Base-by-base conservation (phyloP, 2,797 vertebrate genomes). In the Oreortyx pictus region DNA sequence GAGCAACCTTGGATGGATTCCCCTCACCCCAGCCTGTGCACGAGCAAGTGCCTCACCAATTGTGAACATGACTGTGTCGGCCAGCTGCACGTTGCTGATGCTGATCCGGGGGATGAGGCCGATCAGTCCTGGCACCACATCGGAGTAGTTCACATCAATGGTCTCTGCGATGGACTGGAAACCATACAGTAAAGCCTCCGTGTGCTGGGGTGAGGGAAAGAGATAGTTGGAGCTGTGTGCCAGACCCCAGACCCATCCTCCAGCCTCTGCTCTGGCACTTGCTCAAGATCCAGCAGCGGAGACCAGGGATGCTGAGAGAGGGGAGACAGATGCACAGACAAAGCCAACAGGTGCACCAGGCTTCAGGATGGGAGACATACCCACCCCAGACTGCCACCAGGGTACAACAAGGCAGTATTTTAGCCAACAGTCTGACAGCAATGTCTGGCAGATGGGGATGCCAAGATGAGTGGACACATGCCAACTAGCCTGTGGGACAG, bases 141-240 rank as follows among this genome's bases (percentile, higher is more conserved):
- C 99, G 0, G 99, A 99, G 96, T 99, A 99, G 96, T 99, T 99
- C 64, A 99, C 99, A 0, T 99, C 99, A 19, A 99, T 99, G 54
- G 99, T 99, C 97, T 99, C 99, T 0, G 99, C 99, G 71, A 99
- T 99, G 96, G 99, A 99, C 96, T 99, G 99, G 98, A 99, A 99
- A 93, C 99, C 99, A 1, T 99, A 99, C 61, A 99, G 98, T 96
- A 99, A 98, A 37, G 99, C 99, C 94, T 99, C 99, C 1, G 98
- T 99, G 97, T 99, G 99, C 99, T 99, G 97, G 71, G 86, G 77
- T 46, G 62, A 18, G 19, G 79, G 41, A 90, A 50, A 93, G 25
- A 59, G 76, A 74, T 10, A 0, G 2, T 96, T 62, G 96, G 77
- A 91, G 57, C 41, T 37, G 17, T 0, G 4, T 6, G 3, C 6